Evolutionary conservation across 2,113 vertebrate species (phyloP).

Genomic region (Amblyornis subalaris): DNA sequence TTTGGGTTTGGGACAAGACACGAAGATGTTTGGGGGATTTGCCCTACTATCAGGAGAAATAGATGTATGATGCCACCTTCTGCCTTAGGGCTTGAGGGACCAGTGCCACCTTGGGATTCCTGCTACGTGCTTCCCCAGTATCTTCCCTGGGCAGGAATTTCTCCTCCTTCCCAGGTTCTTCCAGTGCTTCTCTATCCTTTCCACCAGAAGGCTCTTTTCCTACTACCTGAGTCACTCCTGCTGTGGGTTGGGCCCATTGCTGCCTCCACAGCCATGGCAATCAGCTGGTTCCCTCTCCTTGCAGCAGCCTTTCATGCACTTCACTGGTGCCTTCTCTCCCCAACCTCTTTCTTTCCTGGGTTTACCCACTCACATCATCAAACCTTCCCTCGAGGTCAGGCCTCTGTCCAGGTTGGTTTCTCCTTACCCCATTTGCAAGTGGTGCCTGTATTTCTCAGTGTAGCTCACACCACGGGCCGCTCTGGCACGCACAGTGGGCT

Average conservation of each 20-base stretch:
- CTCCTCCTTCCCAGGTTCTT: background rate
- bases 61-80: background rate
- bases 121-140: background rate
- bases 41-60: background rate
- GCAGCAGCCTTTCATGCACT: background rate
- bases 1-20: background rate
- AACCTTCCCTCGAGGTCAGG: background rate
- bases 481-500: background rate
- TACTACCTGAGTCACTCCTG: background rate
- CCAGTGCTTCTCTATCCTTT: background rate
- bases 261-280: background rate
- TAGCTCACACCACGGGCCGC: background rate
- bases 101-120: background rate
- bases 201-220: background rate
- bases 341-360: background rate
- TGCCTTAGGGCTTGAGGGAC: background rate
- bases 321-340: background rate
- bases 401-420: background rate
- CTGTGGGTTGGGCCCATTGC: rapidly evolving
- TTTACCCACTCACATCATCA: background rate
- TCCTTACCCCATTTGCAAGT: background rate
- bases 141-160: background rate
- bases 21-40: background rate
- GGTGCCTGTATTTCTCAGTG: rapidly evolving
- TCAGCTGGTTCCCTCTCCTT: background rate